phyloP scores from a whole-genome alignment of 2,797 vertebrate species.

The Artibeus jamaicensis region DNA sequence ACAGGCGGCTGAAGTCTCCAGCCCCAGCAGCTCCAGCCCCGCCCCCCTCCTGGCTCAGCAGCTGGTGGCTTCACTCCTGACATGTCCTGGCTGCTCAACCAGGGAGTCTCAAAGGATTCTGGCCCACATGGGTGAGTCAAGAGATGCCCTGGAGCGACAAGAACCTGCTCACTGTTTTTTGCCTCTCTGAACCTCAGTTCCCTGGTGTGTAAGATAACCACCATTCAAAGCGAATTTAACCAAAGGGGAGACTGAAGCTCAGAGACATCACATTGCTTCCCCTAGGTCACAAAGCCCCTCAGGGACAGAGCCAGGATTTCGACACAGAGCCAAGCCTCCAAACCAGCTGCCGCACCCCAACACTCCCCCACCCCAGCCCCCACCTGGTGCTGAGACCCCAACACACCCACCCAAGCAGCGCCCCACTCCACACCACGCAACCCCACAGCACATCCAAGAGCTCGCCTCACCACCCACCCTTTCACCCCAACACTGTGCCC shows the following conservation, averaged over 20 bases:
- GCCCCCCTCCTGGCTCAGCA: background rate
- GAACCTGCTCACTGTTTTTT: accelerated
- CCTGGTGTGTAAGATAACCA: background rate
- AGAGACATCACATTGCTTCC: background rate
- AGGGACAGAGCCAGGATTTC: background rate
- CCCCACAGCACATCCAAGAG: background rate
- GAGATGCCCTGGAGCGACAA: background rate
- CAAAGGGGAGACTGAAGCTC: background rate
- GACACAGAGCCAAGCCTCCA: background rate
- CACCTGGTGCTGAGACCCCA: background rate
- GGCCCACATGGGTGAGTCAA: background rate
- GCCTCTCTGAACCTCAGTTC: background rate
- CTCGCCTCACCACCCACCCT: background rate
- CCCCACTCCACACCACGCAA: accelerated
- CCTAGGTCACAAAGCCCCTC: background rate
- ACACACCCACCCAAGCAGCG: background rate
- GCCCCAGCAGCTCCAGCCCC: background rate
- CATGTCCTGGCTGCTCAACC: background rate
- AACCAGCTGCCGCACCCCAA: background rate
- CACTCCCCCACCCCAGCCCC: background rate
- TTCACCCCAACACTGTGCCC: background rate
- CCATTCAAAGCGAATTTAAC: background rate
- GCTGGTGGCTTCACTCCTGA: background rate
- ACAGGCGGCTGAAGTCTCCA: background rate
- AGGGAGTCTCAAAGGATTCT: background rate